A percentile compares a stretch with the other conserved stretches of the same genome.
Conservation (phyloP, 2,888 invertebrate species). For the Cryptophagus acutangulus region DNA sequence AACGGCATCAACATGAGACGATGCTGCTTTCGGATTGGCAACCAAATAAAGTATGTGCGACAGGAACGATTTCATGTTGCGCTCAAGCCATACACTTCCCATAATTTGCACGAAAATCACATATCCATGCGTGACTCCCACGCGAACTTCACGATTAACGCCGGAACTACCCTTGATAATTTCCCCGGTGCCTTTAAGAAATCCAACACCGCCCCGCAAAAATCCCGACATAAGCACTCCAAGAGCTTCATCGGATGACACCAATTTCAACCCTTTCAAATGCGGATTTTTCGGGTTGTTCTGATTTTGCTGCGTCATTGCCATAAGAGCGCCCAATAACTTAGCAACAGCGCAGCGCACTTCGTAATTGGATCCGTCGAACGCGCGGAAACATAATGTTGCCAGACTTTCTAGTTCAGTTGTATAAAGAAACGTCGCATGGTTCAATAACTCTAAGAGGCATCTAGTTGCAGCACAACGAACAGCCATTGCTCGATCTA, state of each 20-base stretch:
- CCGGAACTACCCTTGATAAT: conserved; percentile 93
- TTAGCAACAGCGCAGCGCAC: conserved; percentile 88
- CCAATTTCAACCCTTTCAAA: conserved; percentile 53
- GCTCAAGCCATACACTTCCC: conserved; percentile 93
- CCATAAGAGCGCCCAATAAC: conserved; percentile 81
- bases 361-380: conserved; percentile 90
- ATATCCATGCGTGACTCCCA: conserved; percentile 96
- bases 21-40: conserved; percentile 91
- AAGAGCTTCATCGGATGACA: conserved; percentile 86
- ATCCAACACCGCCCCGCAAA: conserved; percentile 87
- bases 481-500: conserved; percentile 89
- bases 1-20: conserved; percentile 95
- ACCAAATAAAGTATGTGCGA: conserved; percentile 88
- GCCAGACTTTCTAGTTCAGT: conserved; percentile 88
- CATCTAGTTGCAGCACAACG: conserved; percentile 91
- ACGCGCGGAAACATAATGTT: conserved; percentile 84
- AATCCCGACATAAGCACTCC: conserved; percentile 91
- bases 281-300: conserved; percentile 21
- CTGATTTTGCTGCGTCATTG: conserved; percentile 75
- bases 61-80: conserved; percentile 81
- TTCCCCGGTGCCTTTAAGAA: conserved; percentile 88
- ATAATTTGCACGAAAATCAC: conserved; percentile 91
- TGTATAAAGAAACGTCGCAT: conserved; percentile 79
- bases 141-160: conserved; percentile 91
- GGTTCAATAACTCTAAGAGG: conserved; percentile 81